Evolutionary conservation across 2,888 invertebrate species (phyloP).

Genomic region (Gortyna flavago): DNA sequence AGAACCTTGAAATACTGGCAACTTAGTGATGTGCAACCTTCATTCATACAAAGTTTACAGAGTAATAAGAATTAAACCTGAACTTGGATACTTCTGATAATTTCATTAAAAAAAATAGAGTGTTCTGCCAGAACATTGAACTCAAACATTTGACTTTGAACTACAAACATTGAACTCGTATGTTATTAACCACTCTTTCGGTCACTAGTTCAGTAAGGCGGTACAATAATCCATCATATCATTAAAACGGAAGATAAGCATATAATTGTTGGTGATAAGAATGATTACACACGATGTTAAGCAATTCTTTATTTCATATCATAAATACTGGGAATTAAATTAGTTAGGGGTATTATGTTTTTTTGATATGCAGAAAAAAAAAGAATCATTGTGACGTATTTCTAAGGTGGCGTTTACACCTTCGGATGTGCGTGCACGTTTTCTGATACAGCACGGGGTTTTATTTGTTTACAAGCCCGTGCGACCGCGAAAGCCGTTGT

Average conservation of each 20-base stretch:
- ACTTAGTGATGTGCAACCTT: background rate
- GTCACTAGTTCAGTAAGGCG: slow-evolving; percentile 47
- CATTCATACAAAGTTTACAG: background rate
- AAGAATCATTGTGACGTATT: background rate
- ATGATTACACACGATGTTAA: slow-evolving; percentile 24
- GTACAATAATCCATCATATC: slow-evolving; percentile 28
- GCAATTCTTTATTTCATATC: slow-evolving; percentile 32
- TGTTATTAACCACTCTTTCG: slow-evolving; percentile 10
- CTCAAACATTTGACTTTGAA: slow-evolving; percentile 11
- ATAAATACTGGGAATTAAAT: slow-evolving; percentile 23
- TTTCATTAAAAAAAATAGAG: background rate
- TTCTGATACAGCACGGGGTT: background rate
- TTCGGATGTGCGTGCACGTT: background rate
- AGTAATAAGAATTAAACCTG: no score
- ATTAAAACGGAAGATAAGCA: slow-evolving; percentile 42
- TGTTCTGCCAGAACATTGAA: background rate
- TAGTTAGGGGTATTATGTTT: background rate
- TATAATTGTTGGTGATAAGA: slow-evolving; percentile 32
- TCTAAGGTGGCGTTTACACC: background rate
- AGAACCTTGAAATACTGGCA: background rate
- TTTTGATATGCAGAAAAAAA: background rate
- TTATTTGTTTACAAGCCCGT: background rate
- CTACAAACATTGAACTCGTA: background rate
- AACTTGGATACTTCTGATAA: background rate
- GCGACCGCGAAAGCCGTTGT: background rate